Conservation (phyloP, 64 coral and sea anemone genomes). For the Dendrophyllia cribrosa region DNA sequence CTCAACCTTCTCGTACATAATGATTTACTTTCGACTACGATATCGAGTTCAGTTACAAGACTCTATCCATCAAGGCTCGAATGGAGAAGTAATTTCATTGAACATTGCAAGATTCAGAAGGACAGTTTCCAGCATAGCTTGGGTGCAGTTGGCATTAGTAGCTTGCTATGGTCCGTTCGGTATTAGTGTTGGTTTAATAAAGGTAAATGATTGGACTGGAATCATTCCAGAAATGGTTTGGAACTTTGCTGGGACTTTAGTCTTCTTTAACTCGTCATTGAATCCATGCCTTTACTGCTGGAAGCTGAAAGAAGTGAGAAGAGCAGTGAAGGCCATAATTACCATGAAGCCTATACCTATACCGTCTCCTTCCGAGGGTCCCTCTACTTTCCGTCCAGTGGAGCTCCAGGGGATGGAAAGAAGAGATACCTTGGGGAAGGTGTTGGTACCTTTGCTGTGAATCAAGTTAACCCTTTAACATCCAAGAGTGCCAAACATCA, state of each 20-base stretch:
- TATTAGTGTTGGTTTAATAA: neutral
- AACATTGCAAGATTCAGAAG: neutral
- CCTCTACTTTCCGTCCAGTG: too few relatives aligned
- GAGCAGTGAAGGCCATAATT: neutral
- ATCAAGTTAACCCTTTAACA: too few relatives aligned
- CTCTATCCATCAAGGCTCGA: neutral
- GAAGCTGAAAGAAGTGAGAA: neutral
- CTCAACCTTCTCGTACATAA: neutral
- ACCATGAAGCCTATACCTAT: too few relatives aligned
- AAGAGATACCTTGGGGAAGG: too few relatives aligned
- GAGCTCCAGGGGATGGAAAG: too few relatives aligned
- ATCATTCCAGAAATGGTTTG: neutral
- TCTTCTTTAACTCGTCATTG: neutral
- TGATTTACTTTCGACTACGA: neutral
- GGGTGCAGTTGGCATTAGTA: neutral
- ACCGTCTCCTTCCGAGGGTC: too few relatives aligned
- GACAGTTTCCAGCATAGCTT: neutral
- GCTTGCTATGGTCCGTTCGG: neutral
- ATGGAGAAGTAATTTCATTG: neutral
- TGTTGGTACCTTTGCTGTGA: too few relatives aligned
- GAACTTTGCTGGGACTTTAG: neutral
- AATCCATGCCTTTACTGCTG: neutral
- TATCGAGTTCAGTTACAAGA: neutral
- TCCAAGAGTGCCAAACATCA: too few relatives aligned
- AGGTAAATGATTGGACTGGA: neutral